Conservation (phyloP, 2,797 vertebrate species). For the Phoebastria nigripes region DNA sequence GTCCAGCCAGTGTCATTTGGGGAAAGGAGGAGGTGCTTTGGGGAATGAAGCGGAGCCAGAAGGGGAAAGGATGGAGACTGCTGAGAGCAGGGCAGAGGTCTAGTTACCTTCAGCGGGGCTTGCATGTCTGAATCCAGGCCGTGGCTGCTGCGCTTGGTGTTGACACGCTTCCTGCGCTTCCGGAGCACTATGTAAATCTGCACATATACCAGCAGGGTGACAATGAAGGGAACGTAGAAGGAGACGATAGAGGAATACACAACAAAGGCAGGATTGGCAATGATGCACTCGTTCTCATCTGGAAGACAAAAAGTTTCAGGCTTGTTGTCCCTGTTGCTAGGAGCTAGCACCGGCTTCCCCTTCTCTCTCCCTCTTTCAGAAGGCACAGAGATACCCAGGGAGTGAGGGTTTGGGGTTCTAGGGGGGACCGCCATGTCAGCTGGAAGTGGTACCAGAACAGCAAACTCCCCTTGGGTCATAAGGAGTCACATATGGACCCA, state of each 20-base stretch:
- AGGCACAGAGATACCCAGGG: not conserved
- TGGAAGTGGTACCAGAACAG: not conserved
- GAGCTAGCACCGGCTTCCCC: not conserved
- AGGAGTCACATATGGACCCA: rapidly evolving
- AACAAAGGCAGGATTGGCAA: constrained; percentile 96
- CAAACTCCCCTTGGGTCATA: not conserved
- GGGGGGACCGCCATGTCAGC: rapidly evolving
- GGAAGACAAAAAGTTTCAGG: constrained; percentile 43
- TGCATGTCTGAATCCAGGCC: constrained; percentile 72
- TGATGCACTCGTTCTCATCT: constrained; percentile 94
- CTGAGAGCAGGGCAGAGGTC: not conserved
- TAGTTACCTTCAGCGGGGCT: constrained; percentile 85
- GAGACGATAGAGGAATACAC: constrained; percentile 98
- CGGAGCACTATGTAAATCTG: constrained; percentile 96
- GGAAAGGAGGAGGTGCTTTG: not conserved
- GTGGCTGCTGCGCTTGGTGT: constrained; percentile 87
- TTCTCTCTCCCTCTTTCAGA: not conserved
- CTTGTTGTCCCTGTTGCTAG: not conserved
- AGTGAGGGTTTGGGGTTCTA: not conserved
- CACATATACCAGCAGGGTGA: constrained; percentile 97
- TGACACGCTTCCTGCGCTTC: constrained; percentile 92
- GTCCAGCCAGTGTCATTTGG: not conserved
- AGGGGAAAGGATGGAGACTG: not conserved
- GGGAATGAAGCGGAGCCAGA: not conserved
- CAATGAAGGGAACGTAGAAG: constrained; percentile 99